Base-by-base conservation (phyloP, 2,797 vertebrate genomes). In the Sparidentex hasta region DNA sequence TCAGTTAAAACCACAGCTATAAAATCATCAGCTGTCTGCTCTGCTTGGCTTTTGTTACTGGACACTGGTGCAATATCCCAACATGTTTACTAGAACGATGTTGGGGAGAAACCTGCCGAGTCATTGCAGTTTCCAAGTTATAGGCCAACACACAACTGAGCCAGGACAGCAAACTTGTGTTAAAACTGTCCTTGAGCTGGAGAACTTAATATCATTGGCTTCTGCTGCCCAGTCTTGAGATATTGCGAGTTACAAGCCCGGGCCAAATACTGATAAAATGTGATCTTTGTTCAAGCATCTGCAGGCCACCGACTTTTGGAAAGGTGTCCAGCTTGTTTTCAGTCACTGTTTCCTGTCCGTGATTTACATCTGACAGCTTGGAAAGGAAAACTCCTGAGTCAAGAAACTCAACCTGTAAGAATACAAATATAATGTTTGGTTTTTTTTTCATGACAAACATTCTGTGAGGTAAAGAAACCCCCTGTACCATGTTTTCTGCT, bases 171-270 rank as follows among this genome's bases (percentile, higher is more conserved):
- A 79, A 64, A 75, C 67, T 61, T 16, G 46, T 74, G 69, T 87
- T 78, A 80, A 85, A 85, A 64, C 58, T 72, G 83, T 81, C 87
- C 81, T 88, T 88, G 81, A 87, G 79, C 48, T 74, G 83, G 65
- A 80, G 63, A 67, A 67, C 71, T 67, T 81, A 75, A 88, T 83
- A 71, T 75, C 58, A 54, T 11, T 14, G 44, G 56, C 80, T 65
- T 65, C 56, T 80, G 69, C 83, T 68, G 65, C 77, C 74, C 18
- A 55, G 56, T 65, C 41, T 46, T 61, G 71, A 81, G 65, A 83
- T 85, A 58, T 38, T 65, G 46, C 59, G 67, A 81, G 62, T 83
- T 78, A 78, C 68, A 81, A 71, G 68, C 48, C 50, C 4, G 57
- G 70, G 81, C 81, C 79, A 80, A 78, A 74, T 44, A 46, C 50